Conservation (phyloP, 2,797 vertebrate genomes). For the Chelon labrosus region DNA sequence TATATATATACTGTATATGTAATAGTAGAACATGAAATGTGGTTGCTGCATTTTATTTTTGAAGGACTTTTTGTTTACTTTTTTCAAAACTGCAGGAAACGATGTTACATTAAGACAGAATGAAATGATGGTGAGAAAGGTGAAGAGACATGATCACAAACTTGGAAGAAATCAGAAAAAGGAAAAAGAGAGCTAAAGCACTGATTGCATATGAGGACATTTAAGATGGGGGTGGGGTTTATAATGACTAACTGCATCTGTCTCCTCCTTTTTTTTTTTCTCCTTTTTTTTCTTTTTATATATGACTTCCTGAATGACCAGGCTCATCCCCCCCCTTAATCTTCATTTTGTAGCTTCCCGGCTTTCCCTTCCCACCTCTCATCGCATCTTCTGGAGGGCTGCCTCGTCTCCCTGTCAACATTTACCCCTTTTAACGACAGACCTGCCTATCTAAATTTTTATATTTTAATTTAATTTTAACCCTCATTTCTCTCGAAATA, state of each 20-base stretch:
- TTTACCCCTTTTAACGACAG: slow-evolving; percentile 66
- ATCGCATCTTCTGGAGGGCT: slow-evolving; percentile 42
- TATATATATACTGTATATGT: slow-evolving; percentile 98
- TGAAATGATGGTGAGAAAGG: slow-evolving; percentile 40
- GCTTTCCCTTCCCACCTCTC: slow-evolving; percentile 35
- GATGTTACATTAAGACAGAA: slow-evolving; percentile 81
- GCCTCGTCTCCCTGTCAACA: slow-evolving; percentile 32
- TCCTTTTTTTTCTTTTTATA: slow-evolving; percentile 64
- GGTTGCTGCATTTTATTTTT: slow-evolving; percentile 90
- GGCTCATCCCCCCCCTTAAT: slow-evolving; percentile 50
- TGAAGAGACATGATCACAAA: slow-evolving; percentile 52
- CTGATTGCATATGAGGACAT: slow-evolving; percentile 81
- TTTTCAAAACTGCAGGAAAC: slow-evolving; percentile 86
- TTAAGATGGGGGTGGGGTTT: slow-evolving; percentile 81
- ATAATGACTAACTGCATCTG: slow-evolving; percentile 79
- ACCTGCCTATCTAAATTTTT: slow-evolving; percentile 79
- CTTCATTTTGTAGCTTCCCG: slow-evolving; percentile 69
- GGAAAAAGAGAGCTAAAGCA: slow-evolving; percentile 76
- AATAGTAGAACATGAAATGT: slow-evolving; percentile 90
- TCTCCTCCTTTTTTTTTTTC: slow-evolving; percentile 40
- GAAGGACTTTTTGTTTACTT: slow-evolving; percentile 88
- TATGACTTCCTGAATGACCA: slow-evolving; percentile 64
- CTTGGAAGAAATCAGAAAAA: slow-evolving; percentile 66
- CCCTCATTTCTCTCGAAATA: slow-evolving; percentile 89
- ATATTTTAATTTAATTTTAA: slow-evolving; percentile 89